Base-by-base conservation (phyloP, 2,113 vertebrate species). In the Boleophthalmus pectinirostris region DNA sequence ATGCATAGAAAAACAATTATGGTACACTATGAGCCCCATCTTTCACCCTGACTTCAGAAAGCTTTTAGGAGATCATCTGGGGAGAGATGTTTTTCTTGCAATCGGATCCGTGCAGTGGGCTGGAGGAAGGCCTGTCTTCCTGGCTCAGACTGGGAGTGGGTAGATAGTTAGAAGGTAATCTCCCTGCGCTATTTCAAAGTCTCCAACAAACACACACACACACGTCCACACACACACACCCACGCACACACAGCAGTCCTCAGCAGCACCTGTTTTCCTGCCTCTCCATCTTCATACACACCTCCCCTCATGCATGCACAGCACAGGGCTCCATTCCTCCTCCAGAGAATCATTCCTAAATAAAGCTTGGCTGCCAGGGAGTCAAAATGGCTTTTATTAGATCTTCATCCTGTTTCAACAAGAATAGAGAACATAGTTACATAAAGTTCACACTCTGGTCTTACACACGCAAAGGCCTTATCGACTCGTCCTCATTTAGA, bases 71-170 rank as follows among this genome's bases (percentile, higher is more conserved):
- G 85, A 80, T 77, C 74, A 84, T 89, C 75, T 74, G 72, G 79
- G 75, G 63, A 81, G 81, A 82, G 85, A 90, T 83, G 88, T 93
- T 93, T 93, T 87, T 86, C 83, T 88, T 91, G 90, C 91, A 92
- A 92, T 92, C 79, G 88, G 86, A 93, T 90, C 89, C 84, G 80
- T 91, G 88, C 86, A 78, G 83, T 65, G 75, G 67, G 77, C 68
- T 74, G 79, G 81, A 85, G 82, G 81, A 85, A 76, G 84, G 74
- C 75, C 82, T 76, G 63, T 80, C 83, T 85, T 82, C 82, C 81
- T 85, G 78, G 76, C 56, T 78, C 3, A 54, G 77, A 53, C 24
- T 73, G 69, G 66, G 38, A 29, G 58, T 80, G 77, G 81, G 78
- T 54, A 64, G 78, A 74, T 82, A 70, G 67, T 46, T 71, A 67